Base-by-base conservation (phyloP, 35 echinoderm and acorn worm species). In the Eucidaris tribuloides region DNA sequence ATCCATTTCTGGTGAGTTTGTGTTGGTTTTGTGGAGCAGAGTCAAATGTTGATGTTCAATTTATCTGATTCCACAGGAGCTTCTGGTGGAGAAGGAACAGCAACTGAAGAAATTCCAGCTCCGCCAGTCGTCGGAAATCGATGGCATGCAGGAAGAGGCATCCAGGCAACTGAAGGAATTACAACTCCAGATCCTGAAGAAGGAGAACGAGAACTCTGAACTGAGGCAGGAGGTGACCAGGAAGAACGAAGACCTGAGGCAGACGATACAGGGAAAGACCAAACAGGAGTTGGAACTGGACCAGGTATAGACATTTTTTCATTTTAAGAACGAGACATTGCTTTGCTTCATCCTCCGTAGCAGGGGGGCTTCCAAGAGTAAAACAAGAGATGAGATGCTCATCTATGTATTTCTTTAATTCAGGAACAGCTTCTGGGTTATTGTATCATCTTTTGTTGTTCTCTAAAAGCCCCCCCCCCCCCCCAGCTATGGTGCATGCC, bases 251-350 rank as follows among this genome's bases (percentile, higher is more conserved):
- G 91, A 88, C 30, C 65, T 66, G 24, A 46, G 85, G 42, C 85
- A 93, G 58, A 23, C 89, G 20, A 52, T 84, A 6, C 80, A 84
- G 56, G 80, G 66, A 43, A 93, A 93, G 56, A 93, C 80, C 20
- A 72, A 71, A 65, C 81, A 84, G 36, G 91, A 93, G 42, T 76
- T 93, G n/a, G 91, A 93, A 58, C 79, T 93, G 23, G 85, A 93
- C 33, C 91, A 89, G 85, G 85, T 88, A 49, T 57, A 15, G 40
- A 32, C n/a, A n/a, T n/a, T n/a, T n/a, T n/a, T n/a, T n/a, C n/a
- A n/a, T n/a, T n/a, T n/a, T n/a, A n/a, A n/a, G n/a, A n/a, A n/a
- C n/a, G n/a, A n/a, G n/a, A n/a, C n/a, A n/a, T n/a, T n/a, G n/a
- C n/a, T n/a, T n/a, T n/a, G n/a, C n/a, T n/a, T n/a, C n/a, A n/a